Evolutionary conservation across 1,140 invertebrate species (phyloP).

Genomic region (Drosophila nannoptera): DNA sequence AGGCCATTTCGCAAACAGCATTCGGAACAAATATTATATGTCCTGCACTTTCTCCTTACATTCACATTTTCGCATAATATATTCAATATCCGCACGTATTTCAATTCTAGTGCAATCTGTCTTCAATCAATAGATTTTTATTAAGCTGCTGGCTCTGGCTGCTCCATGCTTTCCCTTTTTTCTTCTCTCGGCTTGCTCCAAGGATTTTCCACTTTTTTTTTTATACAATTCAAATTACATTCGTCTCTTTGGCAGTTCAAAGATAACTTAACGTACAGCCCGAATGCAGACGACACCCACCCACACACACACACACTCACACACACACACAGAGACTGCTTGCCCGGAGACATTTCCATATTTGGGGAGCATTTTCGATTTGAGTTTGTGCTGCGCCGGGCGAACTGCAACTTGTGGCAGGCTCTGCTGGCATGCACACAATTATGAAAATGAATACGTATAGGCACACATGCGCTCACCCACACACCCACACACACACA

Average conservation of each 20-base stretch:
- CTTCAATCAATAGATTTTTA: slow-evolving; percentile 54
- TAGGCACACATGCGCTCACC: background rate
- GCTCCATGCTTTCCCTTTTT: background rate
- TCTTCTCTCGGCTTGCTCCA: background rate
- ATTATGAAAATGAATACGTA: slow-evolving; percentile 62
- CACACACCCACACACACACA: too few relatives aligned
- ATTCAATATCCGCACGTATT: background rate
- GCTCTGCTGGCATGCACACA: slow-evolving; percentile 33
- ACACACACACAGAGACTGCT: background rate
- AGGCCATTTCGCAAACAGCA: too few relatives aligned
- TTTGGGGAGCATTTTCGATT: slow-evolving; percentile 47
- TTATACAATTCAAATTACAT: slow-evolving; percentile 61
- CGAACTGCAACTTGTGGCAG: slow-evolving; percentile 51
- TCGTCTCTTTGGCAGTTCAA: slow-evolving; percentile 32
- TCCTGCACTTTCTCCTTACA: too few relatives aligned
- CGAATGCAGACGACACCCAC: slow-evolving; percentile 31
- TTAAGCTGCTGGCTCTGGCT: slow-evolving; percentile 4
- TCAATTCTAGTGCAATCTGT: background rate
- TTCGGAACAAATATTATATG: too few relatives aligned
- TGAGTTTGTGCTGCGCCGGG: slow-evolving; percentile 30
- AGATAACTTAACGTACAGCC: slow-evolving; percentile 30
- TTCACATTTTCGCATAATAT: too few relatives aligned
- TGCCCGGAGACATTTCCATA: slow-evolving; percentile 49
- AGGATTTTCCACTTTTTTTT: slow-evolving; percentile 20
- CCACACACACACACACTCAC: slow-evolving; percentile 5